phyloP scores from a whole-genome alignment of 2,888 invertebrate genomes.

The Epinotia bilunana region DNA sequence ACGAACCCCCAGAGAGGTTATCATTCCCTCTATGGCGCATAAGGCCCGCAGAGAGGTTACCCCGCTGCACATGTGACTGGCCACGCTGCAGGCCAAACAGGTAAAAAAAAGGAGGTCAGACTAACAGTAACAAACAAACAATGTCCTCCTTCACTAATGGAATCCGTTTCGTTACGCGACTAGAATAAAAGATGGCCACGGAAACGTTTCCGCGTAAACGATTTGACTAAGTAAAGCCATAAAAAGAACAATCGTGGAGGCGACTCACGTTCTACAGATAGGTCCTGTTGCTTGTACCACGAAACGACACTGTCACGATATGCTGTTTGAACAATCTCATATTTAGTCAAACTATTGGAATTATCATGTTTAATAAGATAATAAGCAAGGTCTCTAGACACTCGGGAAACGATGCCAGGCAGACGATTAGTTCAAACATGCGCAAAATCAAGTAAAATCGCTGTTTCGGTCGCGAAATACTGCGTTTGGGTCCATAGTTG shows the following conservation, averaged over 20 bases:
- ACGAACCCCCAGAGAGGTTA: no score
- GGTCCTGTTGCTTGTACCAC: constrained; percentile 17
- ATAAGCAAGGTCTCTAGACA: no score
- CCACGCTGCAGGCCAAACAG: no score
- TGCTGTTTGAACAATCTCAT: not conserved
- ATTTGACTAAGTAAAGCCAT: constrained; percentile 12
- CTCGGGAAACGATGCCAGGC: no score
- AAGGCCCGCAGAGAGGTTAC: no score
- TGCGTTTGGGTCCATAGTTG: no score
- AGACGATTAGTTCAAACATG: no score
- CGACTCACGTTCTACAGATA: constrained; percentile 29
- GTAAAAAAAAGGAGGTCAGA: not conserved
- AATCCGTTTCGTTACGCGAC: constrained; percentile 17
- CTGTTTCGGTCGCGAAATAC: no score
- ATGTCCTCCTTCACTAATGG: constrained; percentile 11
- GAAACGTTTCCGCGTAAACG: constrained; percentile 32
- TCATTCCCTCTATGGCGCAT: no score
- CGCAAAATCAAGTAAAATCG: no score
- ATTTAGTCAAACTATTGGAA: not conserved
- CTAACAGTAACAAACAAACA: not conserved
- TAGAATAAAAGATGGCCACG: constrained; percentile 31
- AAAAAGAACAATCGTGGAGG: constrained; percentile 21
- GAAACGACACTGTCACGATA: constrained; percentile 11
- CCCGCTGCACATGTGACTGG: no score
- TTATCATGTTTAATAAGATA: no score